Evolutionary conservation across 2,888 invertebrate genomes (phyloP).

Genomic region (Hermaeophaga mercurialis): DNA sequence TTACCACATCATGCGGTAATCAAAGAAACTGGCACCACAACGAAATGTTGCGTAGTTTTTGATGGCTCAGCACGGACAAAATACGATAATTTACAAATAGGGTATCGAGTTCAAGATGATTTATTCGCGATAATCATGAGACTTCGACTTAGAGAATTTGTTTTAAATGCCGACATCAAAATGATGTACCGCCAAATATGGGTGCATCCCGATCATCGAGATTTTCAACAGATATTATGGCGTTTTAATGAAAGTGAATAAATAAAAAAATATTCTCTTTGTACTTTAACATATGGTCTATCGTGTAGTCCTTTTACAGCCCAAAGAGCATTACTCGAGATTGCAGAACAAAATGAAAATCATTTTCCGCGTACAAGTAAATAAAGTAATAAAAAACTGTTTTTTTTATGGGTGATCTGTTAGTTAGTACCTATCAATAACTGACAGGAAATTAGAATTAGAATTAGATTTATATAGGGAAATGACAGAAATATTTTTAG

Average conservation of each 20-base stretch:
- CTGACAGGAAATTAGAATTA: no score
- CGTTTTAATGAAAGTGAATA: conserved; percentile 18
- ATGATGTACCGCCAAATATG: conserved; percentile 31
- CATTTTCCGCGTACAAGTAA: conserved; percentile 20
- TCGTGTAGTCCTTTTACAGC: conserved; percentile 22
- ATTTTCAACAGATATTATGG: conserved; percentile 33
- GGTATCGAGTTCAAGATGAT: conserved; percentile 27
- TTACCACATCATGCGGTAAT: conserved; percentile 29
- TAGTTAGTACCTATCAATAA: conserved; percentile 25
- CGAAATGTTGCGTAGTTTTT: conserved; percentile 31
- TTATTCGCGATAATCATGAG: conserved; percentile 29
- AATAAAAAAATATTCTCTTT: conserved; percentile 22
- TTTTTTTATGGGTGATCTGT: conserved; percentile 32
- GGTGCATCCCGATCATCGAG: conserved; percentile 21
- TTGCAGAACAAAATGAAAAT: conserved; percentile 15
- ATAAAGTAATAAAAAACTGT: conserved; percentile 21
- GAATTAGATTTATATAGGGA: conserved; percentile 16
- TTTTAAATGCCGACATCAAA: conserved; percentile 30
- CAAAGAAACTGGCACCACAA: conserved; percentile 13
- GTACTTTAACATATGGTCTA: conserved; percentile 31
- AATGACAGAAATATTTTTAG: conserved; percentile 16
- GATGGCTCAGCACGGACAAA: conserved; percentile 22
- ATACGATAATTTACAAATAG: conserved; percentile 21
- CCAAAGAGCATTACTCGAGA: conserved; percentile 8
- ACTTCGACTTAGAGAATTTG: conserved; percentile 18